Percentiles rank a stretch among this genome's conserved stretches.
phyloP scores from a whole-genome alignment of 2,888 invertebrate species.

The Pelosia muscerda region DNA sequence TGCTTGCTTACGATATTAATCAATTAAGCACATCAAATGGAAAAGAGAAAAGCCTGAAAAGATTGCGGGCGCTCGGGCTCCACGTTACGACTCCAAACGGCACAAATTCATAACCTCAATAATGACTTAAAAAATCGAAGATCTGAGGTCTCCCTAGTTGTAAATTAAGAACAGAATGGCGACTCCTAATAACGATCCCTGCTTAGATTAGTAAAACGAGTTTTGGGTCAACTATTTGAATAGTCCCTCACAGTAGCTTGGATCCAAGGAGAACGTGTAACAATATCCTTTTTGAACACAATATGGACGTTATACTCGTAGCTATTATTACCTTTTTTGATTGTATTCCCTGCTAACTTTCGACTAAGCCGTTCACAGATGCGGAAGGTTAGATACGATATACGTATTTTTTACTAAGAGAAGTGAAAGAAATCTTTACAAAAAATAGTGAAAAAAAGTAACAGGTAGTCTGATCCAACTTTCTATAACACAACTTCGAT shows the following conservation, averaged over 20 bases:
- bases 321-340: constrained; percentile 7
- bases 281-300: neutral
- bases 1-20: too few relatives aligned
- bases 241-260: constrained; percentile 21
- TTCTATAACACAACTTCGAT: neutral
- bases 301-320: neutral
- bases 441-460: neutral
- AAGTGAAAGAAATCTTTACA: neutral
- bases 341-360: neutral
- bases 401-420: neutral
- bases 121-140: too few relatives aligned
- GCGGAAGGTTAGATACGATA: neutral
- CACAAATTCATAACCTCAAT: too few relatives aligned
- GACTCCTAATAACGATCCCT: neutral
- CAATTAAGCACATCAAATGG: too few relatives aligned
- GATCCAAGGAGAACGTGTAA: constrained; percentile 23
- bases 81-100: too few relatives aligned
- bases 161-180: neutral
- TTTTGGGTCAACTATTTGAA: constrained; percentile 29
- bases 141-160: too few relatives aligned
- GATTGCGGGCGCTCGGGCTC: too few relatives aligned
- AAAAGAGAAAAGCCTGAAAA: too few relatives aligned
- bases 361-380: neutral
- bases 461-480: constrained; percentile 1
- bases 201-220: constrained; percentile 24